phyloP scores from a whole-genome alignment of 2,888 invertebrate species.

The Meiosimyza decipiens region DNA sequence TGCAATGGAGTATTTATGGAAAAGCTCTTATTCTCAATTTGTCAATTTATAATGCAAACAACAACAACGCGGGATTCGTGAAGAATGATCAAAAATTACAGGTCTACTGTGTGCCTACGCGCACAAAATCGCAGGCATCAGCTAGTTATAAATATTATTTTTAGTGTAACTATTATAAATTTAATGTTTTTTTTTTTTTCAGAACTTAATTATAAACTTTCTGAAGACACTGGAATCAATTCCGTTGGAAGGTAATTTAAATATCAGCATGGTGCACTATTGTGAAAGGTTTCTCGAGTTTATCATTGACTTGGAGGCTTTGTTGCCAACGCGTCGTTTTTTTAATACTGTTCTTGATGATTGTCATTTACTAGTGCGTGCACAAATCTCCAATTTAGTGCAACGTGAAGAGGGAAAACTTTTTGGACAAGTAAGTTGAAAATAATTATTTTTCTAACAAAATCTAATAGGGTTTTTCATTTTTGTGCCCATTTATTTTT shows the following conservation, averaged over 20 bases:
- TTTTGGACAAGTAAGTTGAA: slow-evolving; percentile 84
- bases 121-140: no score
- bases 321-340: slow-evolving; percentile 94
- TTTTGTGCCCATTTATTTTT: background rate
- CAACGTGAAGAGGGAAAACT: slow-evolving; percentile 86
- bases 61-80: no score
- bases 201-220: slow-evolving; percentile 85
- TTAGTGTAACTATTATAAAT: background rate
- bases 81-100: no score
- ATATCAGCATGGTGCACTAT: slow-evolving; percentile 74
- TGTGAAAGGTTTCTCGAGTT: slow-evolving; percentile 97
- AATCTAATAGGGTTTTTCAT: background rate
- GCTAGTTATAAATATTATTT: background rate
- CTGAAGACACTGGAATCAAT: slow-evolving; percentile 83
- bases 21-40: no score
- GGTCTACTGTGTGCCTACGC: no score
- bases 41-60: no score
- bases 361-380: slow-evolving; percentile 90
- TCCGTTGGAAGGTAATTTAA: slow-evolving; percentile 72
- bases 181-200: background rate
- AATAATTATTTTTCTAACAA: background rate
- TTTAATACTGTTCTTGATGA: slow-evolving; percentile 97
- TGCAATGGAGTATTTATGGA: no score
- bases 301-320: slow-evolving; percentile 94
- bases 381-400: slow-evolving; percentile 82